Conservation (phyloP, 92 coral and sea anemone species). For the Virgularia gustaviana region DNA sequence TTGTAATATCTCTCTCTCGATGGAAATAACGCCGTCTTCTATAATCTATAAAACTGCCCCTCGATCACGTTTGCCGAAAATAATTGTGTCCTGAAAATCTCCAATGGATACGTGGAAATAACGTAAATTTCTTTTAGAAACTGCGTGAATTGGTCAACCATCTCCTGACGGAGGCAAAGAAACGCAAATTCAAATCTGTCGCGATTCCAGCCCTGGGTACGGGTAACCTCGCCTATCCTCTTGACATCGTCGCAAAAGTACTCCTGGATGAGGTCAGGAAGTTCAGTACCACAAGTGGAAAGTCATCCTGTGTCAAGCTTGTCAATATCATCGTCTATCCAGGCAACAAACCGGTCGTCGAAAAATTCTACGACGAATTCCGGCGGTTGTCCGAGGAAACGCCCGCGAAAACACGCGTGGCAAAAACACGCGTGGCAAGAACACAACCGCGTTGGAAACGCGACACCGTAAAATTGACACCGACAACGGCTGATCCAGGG, state of each 20-base stretch:
- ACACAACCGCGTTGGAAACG: neutral
- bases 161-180: neutral
- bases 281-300: conserved; percentile 10
- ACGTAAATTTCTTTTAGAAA: conserved; percentile 12
- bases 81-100: too few species aligned
- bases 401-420: neutral
- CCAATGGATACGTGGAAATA: too few species aligned
- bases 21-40: too few species aligned
- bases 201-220: conserved; percentile 37
- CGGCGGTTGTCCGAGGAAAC: neutral
- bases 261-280: conserved; percentile 11
- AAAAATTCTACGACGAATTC: conserved; percentile 1
- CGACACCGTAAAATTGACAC: neutral
- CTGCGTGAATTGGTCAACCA: conserved; percentile 13
- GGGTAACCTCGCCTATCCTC: conserved; percentile 6
- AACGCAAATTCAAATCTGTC: neutral
- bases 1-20: too few species aligned
- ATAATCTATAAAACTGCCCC: too few species aligned
- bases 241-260: conserved; percentile 14
- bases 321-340: conserved; percentile 13
- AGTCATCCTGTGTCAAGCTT: neutral
- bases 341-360: conserved; percentile 3
- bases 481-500: too few species aligned
- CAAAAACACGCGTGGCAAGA: neutral
- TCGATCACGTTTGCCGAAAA: too few species aligned